Base-by-base conservation (phyloP, 2,888 invertebrate species). In the Coleophora flavipennella region DNA sequence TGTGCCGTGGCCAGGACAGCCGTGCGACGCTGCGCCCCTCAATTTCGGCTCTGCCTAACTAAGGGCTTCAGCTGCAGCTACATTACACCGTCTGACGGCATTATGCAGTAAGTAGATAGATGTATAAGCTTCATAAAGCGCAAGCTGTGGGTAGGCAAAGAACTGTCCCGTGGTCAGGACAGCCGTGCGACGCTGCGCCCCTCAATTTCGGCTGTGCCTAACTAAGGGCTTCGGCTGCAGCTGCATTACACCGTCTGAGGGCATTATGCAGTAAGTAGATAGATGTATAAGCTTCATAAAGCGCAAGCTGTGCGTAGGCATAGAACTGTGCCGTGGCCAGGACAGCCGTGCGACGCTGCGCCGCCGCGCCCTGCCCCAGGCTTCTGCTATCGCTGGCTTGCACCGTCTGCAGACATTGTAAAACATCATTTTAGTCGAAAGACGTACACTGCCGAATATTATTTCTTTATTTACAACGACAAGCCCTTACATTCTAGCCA, bases 391-490 rank as follows among this genome's bases (percentile, higher is more conserved):
- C 33, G 13, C 32, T 2, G 29, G 29, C 11, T 28, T 36, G 33
- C 40, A 36, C 35, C 28, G 32, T 55, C 93, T 94, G 91, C 84
- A 88, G 33, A 85, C 87, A 2, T 85, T 85, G n/a, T n/a, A n/a
- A n/a, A n/a, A n/a, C n/a, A n/a, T n/a, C n/a, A n/a, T n/a, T n/a
- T n/a, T n/a, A n/a, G n/a, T n/a, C n/a, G n/a, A n/a, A n/a, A n/a
- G n/a, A n/a, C n/a, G n/a, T n/a, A n/a, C n/a, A n/a, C n/a, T n/a
- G n/a, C n/a, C n/a, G n/a, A n/a, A n/a, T n/a, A n/a, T n/a, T n/a
- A n/a, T n/a, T n/a, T n/a, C n/a, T n/a, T n/a, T n/a, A n/a, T n/a
- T n/a, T n/a, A n/a, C n/a, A n/a, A n/a, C n/a, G n/a, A n/a, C n/a
- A n/a, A n/a, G n/a, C n/a, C n/a, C n/a, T n/a, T n/a, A n/a, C n/a